Base-by-base conservation (phyloP, 2,888 invertebrate species). In the Patella pellucida region DNA sequence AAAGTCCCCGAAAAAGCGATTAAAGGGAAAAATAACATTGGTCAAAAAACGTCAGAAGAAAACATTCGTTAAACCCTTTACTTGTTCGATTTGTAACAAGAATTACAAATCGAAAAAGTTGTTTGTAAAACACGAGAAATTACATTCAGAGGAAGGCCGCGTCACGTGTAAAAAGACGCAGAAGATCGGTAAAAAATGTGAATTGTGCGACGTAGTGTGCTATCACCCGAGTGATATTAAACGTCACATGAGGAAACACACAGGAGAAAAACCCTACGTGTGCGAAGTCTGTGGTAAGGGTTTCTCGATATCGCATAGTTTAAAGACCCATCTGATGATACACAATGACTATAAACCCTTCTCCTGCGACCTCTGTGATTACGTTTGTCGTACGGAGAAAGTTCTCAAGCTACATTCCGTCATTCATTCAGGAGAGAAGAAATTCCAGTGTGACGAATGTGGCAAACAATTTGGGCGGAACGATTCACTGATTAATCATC, bases 391-490 rank as follows among this genome's bases (percentile, higher is more conserved):
- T 23, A 62, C 62, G 11, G 62, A 23, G 23, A 62, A 62, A 23
- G 23, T 62, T 62, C 62, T 62, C 4, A 62, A 62, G 62, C 9
- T 19, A 23, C 62, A 62, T 23, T 23, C 23, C 19, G 23, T 62
- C 62, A 23, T 19, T 4, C 62, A 62, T 62, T 23, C 62, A 3
- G 23, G 23, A 23, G 62, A 62, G 16, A 62, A 62, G 62, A 62
- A 62, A 62, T 62, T 23, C 62, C 62, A 62, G 23, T 62, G 62
- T 62, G 62, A 62, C 19, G 23, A 62, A 23, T 62, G 62, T 16
- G 62, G 62, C 19, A 23, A 19, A 62, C 62, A 23, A 62, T 62
- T 62, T 23, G 19, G 19, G 23, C 19, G 62, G 23, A 62, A 23
- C 14, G 62, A 23, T 12, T 62, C 19, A 23, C 16, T 62, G 62